Conservation (phyloP, 2,797 vertebrate species). For the Margarornis squamiger region DNA sequence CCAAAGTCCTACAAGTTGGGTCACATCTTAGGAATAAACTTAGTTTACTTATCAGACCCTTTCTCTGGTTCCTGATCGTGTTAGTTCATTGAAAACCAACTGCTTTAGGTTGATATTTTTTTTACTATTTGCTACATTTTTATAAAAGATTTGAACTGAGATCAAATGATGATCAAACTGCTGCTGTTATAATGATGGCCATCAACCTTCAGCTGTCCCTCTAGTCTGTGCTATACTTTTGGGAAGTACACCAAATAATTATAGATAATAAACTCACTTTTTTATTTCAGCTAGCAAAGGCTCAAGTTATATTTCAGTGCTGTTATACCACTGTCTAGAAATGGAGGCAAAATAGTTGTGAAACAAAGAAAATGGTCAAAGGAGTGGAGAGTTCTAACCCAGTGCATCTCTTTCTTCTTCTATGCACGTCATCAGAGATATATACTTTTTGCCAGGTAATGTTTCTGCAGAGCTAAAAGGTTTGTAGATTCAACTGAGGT, state of each 20-base stretch:
- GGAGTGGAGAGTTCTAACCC: background rate
- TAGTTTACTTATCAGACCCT: background rate
- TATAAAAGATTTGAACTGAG: background rate
- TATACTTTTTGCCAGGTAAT: background rate
- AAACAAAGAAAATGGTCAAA: background rate
- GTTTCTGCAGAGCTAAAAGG: constrained; percentile 39
- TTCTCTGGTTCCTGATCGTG: background rate
- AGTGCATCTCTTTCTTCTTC: background rate
- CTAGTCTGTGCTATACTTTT: background rate
- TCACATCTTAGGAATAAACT: background rate
- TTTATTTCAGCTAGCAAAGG: background rate
- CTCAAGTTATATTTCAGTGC: background rate
- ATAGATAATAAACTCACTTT: background rate
- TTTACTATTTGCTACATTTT: background rate
- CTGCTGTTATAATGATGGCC: background rate
- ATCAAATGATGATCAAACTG: background rate
- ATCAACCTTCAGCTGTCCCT: background rate
- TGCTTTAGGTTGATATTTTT: background rate
- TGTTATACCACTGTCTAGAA: background rate
- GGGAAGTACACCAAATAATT: background rate
- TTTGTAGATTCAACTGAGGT: background rate
- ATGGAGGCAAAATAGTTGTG: background rate
- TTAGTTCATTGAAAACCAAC: background rate
- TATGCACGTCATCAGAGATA: background rate
- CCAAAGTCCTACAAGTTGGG: background rate